A percentile compares a stretch with the other conserved stretches of the same genome.
phyloP scores from a whole-genome alignment of 2,888 invertebrate genomes.

The Nephrotoma appendiculata region DNA sequence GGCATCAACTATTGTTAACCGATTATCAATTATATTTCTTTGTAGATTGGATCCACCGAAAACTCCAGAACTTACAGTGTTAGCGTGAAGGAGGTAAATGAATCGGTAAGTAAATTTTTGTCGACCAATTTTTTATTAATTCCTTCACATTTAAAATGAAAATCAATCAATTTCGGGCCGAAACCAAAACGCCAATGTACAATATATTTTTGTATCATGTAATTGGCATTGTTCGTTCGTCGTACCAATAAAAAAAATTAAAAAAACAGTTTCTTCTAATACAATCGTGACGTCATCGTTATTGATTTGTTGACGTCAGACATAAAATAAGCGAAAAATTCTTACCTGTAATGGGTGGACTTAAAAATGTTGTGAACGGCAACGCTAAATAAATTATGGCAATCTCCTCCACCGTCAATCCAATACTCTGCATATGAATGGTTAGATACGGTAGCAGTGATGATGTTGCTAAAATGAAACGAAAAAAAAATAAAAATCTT shows the following conservation, averaged over 20 bases:
- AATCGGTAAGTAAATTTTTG: too few relatives aligned
- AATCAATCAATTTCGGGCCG: too few relatives aligned
- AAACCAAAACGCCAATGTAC: not conserved
- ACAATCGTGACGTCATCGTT: not conserved
- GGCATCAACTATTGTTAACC: too few relatives aligned
- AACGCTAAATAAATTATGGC: constrained; percentile 75
- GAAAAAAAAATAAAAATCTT: not conserved
- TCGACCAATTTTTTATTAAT: too few relatives aligned
- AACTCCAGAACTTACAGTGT: too few relatives aligned
- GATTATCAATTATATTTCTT: too few relatives aligned
- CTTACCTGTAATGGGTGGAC: constrained; percentile 69
- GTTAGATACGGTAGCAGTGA: constrained; percentile 74
- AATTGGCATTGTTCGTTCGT: not conserved
- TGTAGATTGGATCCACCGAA: too few relatives aligned
- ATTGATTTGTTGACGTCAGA: not conserved
- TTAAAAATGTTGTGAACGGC: constrained; percentile 73
- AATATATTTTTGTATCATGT: not conserved
- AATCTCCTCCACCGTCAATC: constrained; percentile 72
- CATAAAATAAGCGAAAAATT: constrained; percentile 11
- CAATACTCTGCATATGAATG: constrained; percentile 80
- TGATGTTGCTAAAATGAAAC: constrained; percentile 47
- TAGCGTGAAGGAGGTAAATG: too few relatives aligned
- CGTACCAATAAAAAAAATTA: not conserved
- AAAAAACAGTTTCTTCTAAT: not conserved
- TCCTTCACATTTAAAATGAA: too few relatives aligned